Base-by-base conservation (phyloP, 2,888 invertebrate species). In the Xanthostigma xanthostigma region DNA sequence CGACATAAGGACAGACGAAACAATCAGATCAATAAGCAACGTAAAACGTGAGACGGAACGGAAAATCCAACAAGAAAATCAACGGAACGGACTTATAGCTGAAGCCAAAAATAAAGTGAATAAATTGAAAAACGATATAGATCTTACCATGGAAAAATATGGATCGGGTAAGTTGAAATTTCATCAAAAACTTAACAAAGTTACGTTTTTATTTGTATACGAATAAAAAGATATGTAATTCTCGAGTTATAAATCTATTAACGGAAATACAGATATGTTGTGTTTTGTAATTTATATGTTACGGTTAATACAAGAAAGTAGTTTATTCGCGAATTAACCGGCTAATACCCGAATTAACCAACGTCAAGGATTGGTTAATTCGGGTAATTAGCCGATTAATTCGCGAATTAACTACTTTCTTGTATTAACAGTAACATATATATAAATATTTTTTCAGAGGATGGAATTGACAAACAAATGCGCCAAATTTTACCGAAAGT, bases 91-190 rank as follows among this genome's bases (percentile, higher is more conserved):
- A 17, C 75, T 77, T 53, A 64, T 79, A 48, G 59, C 64, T 1
- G 62, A 67, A 44, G 66, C 70, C 6, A 64, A 64, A 45, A 66
- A 67, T 10, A 72, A 73, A 51, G 63, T 76, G 51, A 70, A 71
- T 44, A 77, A 76, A 56, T 60, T 78, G 51, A 62, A 64, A 12
- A 70, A 68, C 27, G 73, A 76, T 54, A 67, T 72, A 49, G 59
- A 57, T 10, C 62, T 63, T 34, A 54, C 75, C 17, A 57, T 68
- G 37, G 65, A 69, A 48, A 69, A 67, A 51, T 66, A 68, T 49
- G 75, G 74, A 37, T 69, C 73, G 50, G 73, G 77, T 76, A 60
- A 64, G 62, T 48, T 44, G 52, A 50, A 41, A 35, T 13, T 48
- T 49, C 35, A n/a, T n/a, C n/a, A n/a, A n/a, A 13, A 47, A 41